Evolutionary conservation across 2,113 vertebrate genomes (phyloP), one percentile per base, ranked within the genome.

Genomic region (Oophaga pumilio): DNA sequence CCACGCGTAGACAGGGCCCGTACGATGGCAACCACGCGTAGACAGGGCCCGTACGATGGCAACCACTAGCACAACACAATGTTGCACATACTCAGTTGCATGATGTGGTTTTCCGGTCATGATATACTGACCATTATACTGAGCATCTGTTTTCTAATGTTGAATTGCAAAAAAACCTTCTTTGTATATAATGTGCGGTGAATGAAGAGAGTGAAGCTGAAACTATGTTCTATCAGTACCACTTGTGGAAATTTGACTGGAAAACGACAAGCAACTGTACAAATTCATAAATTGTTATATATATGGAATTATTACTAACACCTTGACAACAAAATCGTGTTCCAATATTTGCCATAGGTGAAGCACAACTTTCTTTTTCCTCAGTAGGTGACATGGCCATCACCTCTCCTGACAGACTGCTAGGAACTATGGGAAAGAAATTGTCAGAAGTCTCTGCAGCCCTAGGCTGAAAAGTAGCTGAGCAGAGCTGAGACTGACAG

Each of bases 381-480:
- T 68, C 64, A 26, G 28, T 68, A 83, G 81, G 62, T 83, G 81
- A 83, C 81, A 83, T 68, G 50, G 81, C 24, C 81, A 64, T 83
- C 81, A 76, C 71, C 84, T 85, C 57, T 50, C 62, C 73, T 86
- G 57, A 86, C 84, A 86, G 43, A 52, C 73, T 69, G 81, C 81
- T 26, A 83, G 43, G 81, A 83, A 83, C 69, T 69, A 66, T 83
- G 62, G 81, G 80, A 17, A 64, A 68, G 49, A 62, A 26, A 18
- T 22, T 82, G 77, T 73, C 85, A 87, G 84, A 81, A 81, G 53
- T 87, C 78, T 33, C 62, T 1, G 49, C 76, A 76, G 86, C 68
- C 64, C 74, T 81, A 87, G 86, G 86, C 68, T 50, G 26, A 87
- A 87, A 49, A 82, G 78, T 52, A 81, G 86, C 85, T 52, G 76